Evolutionary conservation across 2,888 invertebrate species (phyloP).

Genomic region (Cinara cedri): DNA sequence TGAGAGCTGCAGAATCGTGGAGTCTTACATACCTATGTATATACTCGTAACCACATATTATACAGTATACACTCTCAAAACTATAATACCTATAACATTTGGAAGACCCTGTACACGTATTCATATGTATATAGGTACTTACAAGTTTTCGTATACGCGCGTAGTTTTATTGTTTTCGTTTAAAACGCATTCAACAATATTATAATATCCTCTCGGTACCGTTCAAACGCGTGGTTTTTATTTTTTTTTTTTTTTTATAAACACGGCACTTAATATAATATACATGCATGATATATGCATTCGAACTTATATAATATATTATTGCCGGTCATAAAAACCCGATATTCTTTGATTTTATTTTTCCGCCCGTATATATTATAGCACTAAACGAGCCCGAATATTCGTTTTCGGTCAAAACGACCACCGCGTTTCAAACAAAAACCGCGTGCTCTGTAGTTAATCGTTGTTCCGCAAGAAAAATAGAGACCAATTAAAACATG

Average conservation of each 20-base stretch:
- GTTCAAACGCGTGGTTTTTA: constrained; percentile 31
- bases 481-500: no score
- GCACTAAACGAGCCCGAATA: neutral
- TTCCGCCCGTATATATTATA: neutral
- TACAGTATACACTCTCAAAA: no score
- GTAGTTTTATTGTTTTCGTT: constrained; percentile 38
- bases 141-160: neutral
- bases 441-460: neutral
- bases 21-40: no score
- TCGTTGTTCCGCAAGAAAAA: no score
- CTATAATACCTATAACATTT: no score
- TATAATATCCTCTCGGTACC: neutral
- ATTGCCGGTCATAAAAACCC: constrained; percentile 27
- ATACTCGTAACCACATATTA: no score
- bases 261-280: constrained; percentile 23
- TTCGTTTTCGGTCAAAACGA: constrained; percentile 25
- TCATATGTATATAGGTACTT: neutral
- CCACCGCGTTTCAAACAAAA: neutral
- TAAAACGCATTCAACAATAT: neutral
- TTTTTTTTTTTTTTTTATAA: constrained; percentile 30
- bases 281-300: neutral
- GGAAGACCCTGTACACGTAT: no score
- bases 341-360: constrained; percentile 18
- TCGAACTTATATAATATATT: neutral
- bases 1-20: no score